These are phyloP conservation scores for Psophia crepitans DNA, from an alignment of 2,113 vertebrate species.

Conservation along the genomic window DNA sequence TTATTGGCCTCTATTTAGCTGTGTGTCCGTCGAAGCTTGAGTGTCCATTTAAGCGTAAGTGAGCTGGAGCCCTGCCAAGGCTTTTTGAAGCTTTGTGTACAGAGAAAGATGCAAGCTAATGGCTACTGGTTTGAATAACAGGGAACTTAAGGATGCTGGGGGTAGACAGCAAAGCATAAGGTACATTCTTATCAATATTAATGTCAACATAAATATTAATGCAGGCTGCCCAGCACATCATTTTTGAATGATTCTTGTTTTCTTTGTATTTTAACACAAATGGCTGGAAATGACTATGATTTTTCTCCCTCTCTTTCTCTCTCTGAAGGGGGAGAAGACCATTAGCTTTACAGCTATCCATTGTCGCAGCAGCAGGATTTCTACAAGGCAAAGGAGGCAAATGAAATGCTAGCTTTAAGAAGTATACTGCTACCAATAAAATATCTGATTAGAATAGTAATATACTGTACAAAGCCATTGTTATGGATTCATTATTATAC, in stretches of 20 bases:
- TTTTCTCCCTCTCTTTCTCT: slow-evolving; percentile 18
- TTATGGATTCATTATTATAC: background rate
- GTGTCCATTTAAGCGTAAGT: slow-evolving; percentile 85
- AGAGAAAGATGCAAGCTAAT: slow-evolving; percentile 67
- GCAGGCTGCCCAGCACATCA: slow-evolving; percentile 6
- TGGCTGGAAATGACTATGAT: slow-evolving; percentile 56
- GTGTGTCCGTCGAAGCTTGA: slow-evolving; percentile 77
- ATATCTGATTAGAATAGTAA: slow-evolving; percentile 53
- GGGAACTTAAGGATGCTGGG: slow-evolving; percentile 45
- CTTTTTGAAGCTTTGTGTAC: slow-evolving; percentile 68
- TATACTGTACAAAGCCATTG: slow-evolving; percentile 1
- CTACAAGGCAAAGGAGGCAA: slow-evolving; percentile 39
- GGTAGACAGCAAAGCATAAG: slow-evolving; percentile 58
- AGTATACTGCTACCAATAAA: slow-evolving; percentile 21
- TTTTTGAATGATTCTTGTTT: slow-evolving; percentile 69
- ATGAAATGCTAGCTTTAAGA: slow-evolving; percentile 58
- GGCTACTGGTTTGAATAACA: slow-evolving; percentile 73
- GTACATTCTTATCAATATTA: slow-evolving; percentile 80
- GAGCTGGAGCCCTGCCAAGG: slow-evolving; percentile 79
- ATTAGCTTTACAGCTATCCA: slow-evolving; percentile 58
- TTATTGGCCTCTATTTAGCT: slow-evolving; percentile 86
- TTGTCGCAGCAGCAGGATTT: slow-evolving; percentile 54
- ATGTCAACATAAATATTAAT: slow-evolving; percentile 83
- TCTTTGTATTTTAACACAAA: slow-evolving; percentile 72
- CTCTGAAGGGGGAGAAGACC: slow-evolving; percentile 40